Conservation (phyloP, 2,113 vertebrate species). For the Etheostoma spectabile region DNA sequence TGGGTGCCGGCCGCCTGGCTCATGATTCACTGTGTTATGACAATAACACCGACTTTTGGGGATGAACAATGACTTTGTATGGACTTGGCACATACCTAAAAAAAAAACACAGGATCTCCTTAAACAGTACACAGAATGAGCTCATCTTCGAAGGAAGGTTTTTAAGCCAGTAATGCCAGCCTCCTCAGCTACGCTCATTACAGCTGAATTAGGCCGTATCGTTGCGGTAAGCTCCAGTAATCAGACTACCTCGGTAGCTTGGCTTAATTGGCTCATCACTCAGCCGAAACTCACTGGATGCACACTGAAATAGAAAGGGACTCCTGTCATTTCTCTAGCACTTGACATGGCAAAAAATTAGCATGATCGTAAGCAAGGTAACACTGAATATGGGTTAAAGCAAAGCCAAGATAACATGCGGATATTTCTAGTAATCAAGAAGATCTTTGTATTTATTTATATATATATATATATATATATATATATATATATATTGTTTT, state of each 20-base stretch:
- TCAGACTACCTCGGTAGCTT: constrained; percentile 69
- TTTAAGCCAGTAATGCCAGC: constrained; percentile 67
- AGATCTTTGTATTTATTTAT: neutral
- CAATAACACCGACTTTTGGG: constrained; percentile 58
- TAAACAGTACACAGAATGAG: constrained; percentile 43
- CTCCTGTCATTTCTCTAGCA: constrained; percentile 38
- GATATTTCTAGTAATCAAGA: constrained; percentile 40
- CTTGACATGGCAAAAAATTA: constrained; percentile 27
- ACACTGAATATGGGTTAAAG: constrained; percentile 60
- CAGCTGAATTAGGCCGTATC: constrained; percentile 70
- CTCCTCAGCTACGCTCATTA: constrained; percentile 72
- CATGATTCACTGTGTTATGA: constrained; percentile 70
- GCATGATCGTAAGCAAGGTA: constrained; percentile 33
- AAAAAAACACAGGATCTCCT: constrained; percentile 44
- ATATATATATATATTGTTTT: no score
- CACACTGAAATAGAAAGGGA: constrained; percentile 54
- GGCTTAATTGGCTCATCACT: constrained; percentile 78
- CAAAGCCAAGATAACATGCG: constrained; percentile 25
- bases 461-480: no score
- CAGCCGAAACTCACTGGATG: constrained; percentile 48
- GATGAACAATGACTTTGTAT: constrained; percentile 69
- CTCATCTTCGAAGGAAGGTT: constrained; percentile 61
- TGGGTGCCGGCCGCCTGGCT: constrained; percentile 30
- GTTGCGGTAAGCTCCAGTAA: constrained; percentile 69
- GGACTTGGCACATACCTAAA: constrained; percentile 60